phyloP scores from a whole-genome alignment of 2,888 invertebrate species.

The Ormyrus labotus region DNA sequence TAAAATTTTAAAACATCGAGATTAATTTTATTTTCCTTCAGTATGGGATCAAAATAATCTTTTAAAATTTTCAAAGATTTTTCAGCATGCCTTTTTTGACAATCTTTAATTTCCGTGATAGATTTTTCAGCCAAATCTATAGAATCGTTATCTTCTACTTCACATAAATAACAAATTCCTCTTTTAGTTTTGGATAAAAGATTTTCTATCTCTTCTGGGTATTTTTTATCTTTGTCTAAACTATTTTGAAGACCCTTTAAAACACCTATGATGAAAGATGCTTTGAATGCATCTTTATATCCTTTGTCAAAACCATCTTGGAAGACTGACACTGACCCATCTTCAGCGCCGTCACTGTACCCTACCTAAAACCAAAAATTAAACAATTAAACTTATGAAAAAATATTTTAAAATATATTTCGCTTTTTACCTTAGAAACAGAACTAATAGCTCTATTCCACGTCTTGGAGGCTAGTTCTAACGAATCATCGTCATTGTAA shows the following conservation, averaged over 20 bases:
- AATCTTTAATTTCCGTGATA: constrained; percentile 63
- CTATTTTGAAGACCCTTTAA: constrained; percentile 72
- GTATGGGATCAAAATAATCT: constrained; percentile 65
- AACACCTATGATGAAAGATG: constrained; percentile 79
- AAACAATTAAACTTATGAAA: constrained; percentile 3
- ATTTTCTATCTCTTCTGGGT: constrained; percentile 63
- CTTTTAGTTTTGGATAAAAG: constrained; percentile 65
- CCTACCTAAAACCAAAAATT: constrained; percentile 77
- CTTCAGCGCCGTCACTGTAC: constrained; percentile 82
- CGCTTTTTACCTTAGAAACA: constrained; percentile 64
- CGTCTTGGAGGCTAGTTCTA: constrained; percentile 66
- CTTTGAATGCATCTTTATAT: constrained; percentile 81
- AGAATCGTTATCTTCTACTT: constrained; percentile 53
- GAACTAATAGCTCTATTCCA: constrained; percentile 65
- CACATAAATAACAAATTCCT: constrained; percentile 69
- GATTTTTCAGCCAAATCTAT: constrained; percentile 56
- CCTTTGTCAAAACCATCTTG: constrained; percentile 85
- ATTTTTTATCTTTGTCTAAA: constrained; percentile 59
- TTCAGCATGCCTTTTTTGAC: constrained; percentile 67
- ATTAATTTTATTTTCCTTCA: constrained; percentile 57
- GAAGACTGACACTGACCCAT: constrained; percentile 81
- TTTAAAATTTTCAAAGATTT: constrained; percentile 64
- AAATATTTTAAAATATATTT: constrained; percentile 5
- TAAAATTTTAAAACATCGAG: constrained; percentile 28
- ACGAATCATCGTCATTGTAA: constrained; percentile 62